These are phyloP conservation scores for Montifringilla adamsi DNA, from an alignment of 2,113 vertebrate species.

Conservation along the genomic window DNA sequence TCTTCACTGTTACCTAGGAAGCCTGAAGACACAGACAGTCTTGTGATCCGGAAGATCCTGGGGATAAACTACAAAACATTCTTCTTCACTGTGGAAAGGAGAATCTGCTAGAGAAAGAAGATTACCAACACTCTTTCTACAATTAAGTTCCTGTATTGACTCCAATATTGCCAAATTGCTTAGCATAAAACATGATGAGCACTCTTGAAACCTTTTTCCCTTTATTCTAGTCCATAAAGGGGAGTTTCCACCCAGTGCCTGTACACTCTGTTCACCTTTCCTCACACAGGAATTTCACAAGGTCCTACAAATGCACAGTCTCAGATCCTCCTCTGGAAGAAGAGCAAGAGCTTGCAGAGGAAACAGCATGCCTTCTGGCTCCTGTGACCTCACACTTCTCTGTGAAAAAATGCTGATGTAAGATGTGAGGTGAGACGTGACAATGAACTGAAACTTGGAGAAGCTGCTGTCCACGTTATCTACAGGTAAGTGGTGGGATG, in stretches of 20 bases:
- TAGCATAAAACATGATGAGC: neutral
- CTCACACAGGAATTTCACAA: neutral
- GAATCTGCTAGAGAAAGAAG: neutral
- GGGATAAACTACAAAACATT: neutral
- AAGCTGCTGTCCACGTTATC: neutral
- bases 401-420: neutral
- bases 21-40: neutral
- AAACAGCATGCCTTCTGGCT: neutral
- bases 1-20: neutral
- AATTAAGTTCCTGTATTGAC: neutral
- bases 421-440: neutral
- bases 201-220: neutral
- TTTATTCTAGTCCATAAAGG: neutral
- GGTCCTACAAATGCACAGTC: neutral
- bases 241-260: neutral
- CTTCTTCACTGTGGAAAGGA: neutral
- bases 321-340: neutral
- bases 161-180: neutral
- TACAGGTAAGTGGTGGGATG: neutral
- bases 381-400: neutral
- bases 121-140: neutral
- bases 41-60: neutral
- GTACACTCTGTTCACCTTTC: fast-evolving
- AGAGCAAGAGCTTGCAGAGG: neutral
- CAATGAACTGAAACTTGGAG: neutral